Base-by-base conservation (phyloP, 2,113 vertebrate species). In the Hemichromis elongatus region DNA sequence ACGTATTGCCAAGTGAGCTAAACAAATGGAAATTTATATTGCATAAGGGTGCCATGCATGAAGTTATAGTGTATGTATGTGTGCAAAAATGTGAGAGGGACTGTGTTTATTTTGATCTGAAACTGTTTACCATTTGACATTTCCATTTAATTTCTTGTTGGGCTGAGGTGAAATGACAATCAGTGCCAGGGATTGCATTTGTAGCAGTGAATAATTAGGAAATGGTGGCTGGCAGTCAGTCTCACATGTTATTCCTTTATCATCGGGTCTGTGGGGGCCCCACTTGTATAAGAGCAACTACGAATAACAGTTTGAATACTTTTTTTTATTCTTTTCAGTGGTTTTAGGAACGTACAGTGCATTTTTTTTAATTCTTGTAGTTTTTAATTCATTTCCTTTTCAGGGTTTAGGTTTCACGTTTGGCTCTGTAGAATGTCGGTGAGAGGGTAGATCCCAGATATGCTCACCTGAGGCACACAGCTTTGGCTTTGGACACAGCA, bases 21-120 rank as follows among this genome's bases (percentile, higher is more conserved):
- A 92, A 93, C 80, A 93, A 95, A 95, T 94, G 86, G 88, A 95
- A 93, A 94, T 94, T 93, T 88, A 95, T 94, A 93, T 93, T 94
- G 90, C 82, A 94, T 86, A 90, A 94, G 83, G 88, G 66, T 10
- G 30, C 19, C 28, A 52, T 56, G 77, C 68, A 87, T 86, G 77
- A 57, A 77, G 68, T 52, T 80, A 6, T 47, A 24, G 33, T 57
- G 68, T 73, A 11, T 77, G 52, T 35, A 73, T 80, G 79, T 75
- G 68, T 24, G 50, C 78, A 24, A 3, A 37, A 47, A 83, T 28
- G 70, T 66, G 70, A 68, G 18, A 26, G 47, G 21, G 26, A 66
- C 63, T 28, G 47, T 59, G 83, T 86, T 52, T 2, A 11, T 10
- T 14, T 33, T 78, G 85, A 82, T 86, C 4, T 14, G 5, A 50